These are phyloP conservation scores for Eleginops maclovinus DNA, from an alignment of 2,113 vertebrate genomes.

Conservation along the genomic window DNA sequence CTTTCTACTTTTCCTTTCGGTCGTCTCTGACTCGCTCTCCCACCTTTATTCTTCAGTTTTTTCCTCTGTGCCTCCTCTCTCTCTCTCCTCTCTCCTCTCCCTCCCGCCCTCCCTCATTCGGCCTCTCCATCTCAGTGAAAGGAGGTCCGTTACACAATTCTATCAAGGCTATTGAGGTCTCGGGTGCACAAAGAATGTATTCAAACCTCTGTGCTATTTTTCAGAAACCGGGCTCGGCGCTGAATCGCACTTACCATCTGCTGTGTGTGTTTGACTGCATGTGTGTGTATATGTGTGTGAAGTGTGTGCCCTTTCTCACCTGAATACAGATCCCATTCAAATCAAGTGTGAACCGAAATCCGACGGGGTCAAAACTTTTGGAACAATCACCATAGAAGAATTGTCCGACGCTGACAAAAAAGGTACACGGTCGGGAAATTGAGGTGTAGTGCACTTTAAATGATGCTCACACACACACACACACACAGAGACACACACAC, in stretches of 20 bases:
- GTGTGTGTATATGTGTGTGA: slow-evolving; percentile 9
- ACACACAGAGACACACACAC: slow-evolving; percentile 13
- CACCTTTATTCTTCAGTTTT: slow-evolving; percentile 22
- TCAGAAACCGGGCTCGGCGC: slow-evolving; percentile 45
- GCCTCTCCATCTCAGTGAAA: slow-evolving; percentile 56
- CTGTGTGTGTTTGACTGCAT: slow-evolving; percentile 34
- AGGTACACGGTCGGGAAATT: slow-evolving; percentile 2
- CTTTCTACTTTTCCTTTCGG: slow-evolving; percentile 2
- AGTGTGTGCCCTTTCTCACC: slow-evolving; percentile 32
- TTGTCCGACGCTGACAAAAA: not conserved
- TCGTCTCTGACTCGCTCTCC: slow-evolving; percentile 2
- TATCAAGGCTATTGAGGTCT: slow-evolving; percentile 63
- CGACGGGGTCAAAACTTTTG: slow-evolving; percentile 31
- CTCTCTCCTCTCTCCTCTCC: not conserved
- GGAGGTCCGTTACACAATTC: slow-evolving; percentile 69
- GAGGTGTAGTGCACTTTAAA: slow-evolving; percentile 22
- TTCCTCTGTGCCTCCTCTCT: slow-evolving; percentile 22
- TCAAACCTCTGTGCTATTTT: slow-evolving; percentile 72
- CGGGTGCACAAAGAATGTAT: slow-evolving; percentile 64
- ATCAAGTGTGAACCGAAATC: slow-evolving; percentile 34
- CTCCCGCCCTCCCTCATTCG: not conserved
- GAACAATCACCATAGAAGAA: slow-evolving; percentile 13
- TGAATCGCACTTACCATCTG: slow-evolving; percentile 65
- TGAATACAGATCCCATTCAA: slow-evolving; percentile 51
- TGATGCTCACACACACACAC: not conserved